A percentile compares a stretch with the other conserved stretches of the same genome.
Evolutionary conservation across 2,888 invertebrate species (phyloP).

Genomic region (Drosophila helvetica): DNA sequence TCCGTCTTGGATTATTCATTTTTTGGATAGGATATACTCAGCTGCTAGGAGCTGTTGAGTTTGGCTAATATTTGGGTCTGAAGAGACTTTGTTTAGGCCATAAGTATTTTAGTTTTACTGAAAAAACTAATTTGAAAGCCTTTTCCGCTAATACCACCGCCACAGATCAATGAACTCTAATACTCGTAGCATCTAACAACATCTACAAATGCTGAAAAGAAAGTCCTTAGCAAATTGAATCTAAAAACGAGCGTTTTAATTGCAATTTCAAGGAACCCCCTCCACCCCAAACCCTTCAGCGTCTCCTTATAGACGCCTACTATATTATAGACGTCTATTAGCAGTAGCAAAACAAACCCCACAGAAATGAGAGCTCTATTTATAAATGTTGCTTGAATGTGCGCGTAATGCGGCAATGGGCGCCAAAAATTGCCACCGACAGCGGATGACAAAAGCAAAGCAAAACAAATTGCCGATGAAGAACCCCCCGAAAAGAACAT

Average conservation of each 20-base stretch:
- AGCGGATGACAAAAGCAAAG: constrained; percentile 33
- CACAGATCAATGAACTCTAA: not conserved
- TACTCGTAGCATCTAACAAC: not conserved
- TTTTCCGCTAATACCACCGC: no score
- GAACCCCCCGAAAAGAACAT: constrained; percentile 36
- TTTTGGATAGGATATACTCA: not conserved
- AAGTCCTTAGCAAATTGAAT: no score
- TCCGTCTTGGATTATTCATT: not conserved
- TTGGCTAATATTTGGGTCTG: no score
- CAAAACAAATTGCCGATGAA: constrained; percentile 40
- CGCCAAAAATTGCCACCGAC: constrained; percentile 39
- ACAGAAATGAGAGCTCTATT: constrained; percentile 21
- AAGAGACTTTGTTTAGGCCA: no score
- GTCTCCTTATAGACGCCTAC: not conserved
- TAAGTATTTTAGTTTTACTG: no score
- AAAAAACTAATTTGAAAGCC: no score
- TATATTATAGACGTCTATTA: not conserved
- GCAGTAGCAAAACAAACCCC: constrained; percentile 4
- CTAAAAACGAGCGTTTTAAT: no score
- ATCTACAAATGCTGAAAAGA: no score
- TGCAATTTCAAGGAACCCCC: no score
- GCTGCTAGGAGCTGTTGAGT: no score
- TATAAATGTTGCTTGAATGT: constrained; percentile 14
- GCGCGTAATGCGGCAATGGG: constrained; percentile 16
- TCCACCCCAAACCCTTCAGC: not conserved